These are phyloP conservation scores for Sinocyclocheilus anophthalmus DNA, from an alignment of 2,113 vertebrate species.

Conservation along the genomic window DNA sequence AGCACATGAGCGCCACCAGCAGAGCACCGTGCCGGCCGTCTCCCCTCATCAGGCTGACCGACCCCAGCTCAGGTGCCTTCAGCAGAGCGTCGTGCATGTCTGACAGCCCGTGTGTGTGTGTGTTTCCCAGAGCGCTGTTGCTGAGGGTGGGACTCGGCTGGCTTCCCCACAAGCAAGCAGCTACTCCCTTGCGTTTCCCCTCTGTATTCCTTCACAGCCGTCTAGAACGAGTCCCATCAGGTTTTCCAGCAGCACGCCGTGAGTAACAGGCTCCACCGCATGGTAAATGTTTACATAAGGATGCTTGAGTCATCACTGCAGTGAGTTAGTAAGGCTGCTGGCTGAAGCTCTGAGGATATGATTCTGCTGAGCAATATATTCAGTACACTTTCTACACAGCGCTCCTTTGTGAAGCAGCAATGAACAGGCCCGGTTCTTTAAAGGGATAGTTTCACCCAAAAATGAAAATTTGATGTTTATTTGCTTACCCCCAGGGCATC, in stretches of 20 bases:
- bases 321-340: neutral
- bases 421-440: neutral
- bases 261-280: slow-evolving; percentile 50
- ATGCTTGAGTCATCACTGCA: neutral
- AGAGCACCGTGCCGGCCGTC: slow-evolving; percentile 48
- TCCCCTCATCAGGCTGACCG: slow-evolving; percentile 66
- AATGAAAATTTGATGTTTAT: too few species aligned
- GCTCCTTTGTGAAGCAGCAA: neutral
- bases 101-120: neutral
- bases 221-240: slow-evolving; percentile 74
- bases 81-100: neutral
- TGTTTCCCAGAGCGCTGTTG: neutral
- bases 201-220: neutral
- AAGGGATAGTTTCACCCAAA: too few species aligned
- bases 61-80: slow-evolving; percentile 62
- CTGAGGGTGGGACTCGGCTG: slow-evolving; percentile 45
- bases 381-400: neutral
- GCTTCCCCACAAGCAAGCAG: slow-evolving; percentile 24
- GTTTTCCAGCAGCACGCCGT: slow-evolving; percentile 72
- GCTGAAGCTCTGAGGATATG: neutral
- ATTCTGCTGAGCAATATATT: neutral
- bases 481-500: too few species aligned
- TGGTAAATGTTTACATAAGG: slow-evolving; percentile 63
- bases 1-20: slow-evolving; percentile 86
- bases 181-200: slow-evolving; percentile 14